Evolutionary conservation across 2,797 vertebrate genomes (phyloP).

Genomic region (Channa striata): DNA sequence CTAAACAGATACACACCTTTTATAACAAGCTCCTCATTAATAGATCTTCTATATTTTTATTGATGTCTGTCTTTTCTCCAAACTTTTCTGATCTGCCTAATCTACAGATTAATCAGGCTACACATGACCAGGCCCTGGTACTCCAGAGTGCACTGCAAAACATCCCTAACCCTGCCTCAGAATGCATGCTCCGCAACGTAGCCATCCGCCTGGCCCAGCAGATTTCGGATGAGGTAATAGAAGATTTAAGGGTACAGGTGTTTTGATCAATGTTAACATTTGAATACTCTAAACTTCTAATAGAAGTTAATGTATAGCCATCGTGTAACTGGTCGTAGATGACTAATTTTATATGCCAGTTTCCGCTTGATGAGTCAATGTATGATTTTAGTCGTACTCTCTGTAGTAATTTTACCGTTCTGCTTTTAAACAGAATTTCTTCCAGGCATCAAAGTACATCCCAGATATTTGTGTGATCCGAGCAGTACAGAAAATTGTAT

Average conservation of each 20-base stretch:
- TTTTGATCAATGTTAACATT: background rate
- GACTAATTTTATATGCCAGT: background rate
- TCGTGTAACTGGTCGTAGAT: background rate
- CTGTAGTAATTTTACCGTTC: slow-evolving; percentile 52
- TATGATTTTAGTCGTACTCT: background rate
- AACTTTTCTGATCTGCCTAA: slow-evolving; percentile 7
- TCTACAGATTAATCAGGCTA: slow-evolving; percentile 95
- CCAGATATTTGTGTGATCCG: slow-evolving; percentile 99
- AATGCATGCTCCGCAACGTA: slow-evolving; percentile 99
- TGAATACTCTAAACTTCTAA: background rate
- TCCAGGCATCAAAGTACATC: slow-evolving; percentile 97
- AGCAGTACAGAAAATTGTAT: slow-evolving; percentile 98
- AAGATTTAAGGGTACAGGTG: slow-evolving; percentile 28
- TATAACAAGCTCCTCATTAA: slow-evolving; percentile 24
- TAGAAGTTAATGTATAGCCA: background rate
- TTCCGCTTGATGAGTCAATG: background rate
- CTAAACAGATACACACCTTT: slow-evolving; percentile 16
- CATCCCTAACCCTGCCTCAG: slow-evolving; percentile 98
- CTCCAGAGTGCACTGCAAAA: slow-evolving; percentile 98
- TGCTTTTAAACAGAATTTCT: slow-evolving; percentile 81
- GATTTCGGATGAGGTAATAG: slow-evolving; percentile 96
- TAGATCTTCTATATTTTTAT: background rate
- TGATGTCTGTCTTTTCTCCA: slow-evolving; percentile 31
- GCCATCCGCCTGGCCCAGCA: slow-evolving; percentile 98
- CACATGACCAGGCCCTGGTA: slow-evolving; percentile 98